Base-by-base conservation (phyloP, 2,113 vertebrate species). In the Lipophrys pholis region DNA sequence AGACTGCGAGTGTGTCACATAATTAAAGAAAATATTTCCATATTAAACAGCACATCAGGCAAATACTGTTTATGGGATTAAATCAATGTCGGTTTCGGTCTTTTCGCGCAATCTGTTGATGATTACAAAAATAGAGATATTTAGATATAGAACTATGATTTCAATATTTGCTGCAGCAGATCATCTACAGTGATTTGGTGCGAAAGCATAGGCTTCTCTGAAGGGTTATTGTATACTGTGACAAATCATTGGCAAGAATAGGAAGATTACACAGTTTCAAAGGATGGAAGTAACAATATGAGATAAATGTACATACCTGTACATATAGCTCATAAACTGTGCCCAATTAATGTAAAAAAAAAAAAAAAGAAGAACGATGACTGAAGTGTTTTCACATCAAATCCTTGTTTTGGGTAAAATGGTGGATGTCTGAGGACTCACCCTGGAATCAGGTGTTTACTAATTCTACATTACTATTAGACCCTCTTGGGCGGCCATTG, bases 241-340 rank as follows among this genome's bases (percentile, higher is more conserved):
- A 14, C 16, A 51, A 69, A 39, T 50, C 35, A 10, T 42, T 17
- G 48, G 55, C 40, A 58, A 17, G 35, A 30, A 51, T 11, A 5
- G 56, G 30, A 60, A 57, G 53, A 51, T 63, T 41, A 35, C 53
- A 43, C 16, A 60, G 10, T 49, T 55, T 46, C 3, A 64, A 56
- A 30, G 21, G 4, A 30, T 30, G 21, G 21, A 30, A 30, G 2
- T 30, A 30, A 30, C 21, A 30, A 30, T 30, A 30, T 30, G 21
- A 30, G 21, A 30, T 30, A 30, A 2, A 30, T 30, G 21, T 30
- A 30, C 21, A 30, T 30, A 30, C 2, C 21, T 30, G 21, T 30
- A 30, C 4, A 30, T 30, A 30, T 30, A 30, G 2, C 21, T 30
- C 21, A 30, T 30, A 30, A 30, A 30, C 21, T 30, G 21, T 30